These are phyloP conservation scores for Cheumatopsyche charites DNA, from an alignment of 1,140 invertebrate genomes.

Conservation along the genomic window DNA sequence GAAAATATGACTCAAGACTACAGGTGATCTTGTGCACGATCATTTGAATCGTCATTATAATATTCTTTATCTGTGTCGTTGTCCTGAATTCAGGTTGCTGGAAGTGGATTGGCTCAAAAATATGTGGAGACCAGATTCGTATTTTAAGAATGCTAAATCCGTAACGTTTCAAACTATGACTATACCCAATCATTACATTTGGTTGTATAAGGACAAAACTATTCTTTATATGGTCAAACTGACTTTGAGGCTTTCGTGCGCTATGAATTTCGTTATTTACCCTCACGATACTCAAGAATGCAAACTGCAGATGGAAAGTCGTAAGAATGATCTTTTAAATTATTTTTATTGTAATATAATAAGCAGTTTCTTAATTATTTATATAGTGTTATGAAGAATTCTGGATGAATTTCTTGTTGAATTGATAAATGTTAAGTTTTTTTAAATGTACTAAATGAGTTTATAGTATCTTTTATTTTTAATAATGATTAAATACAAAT, in stretches of 20 bases:
- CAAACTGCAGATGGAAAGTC: slow-evolving; percentile 89
- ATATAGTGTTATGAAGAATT: no score
- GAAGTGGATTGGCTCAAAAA: slow-evolving; percentile 89
- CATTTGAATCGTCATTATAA: slow-evolving; percentile 21
- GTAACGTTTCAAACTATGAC: slow-evolving; percentile 94
- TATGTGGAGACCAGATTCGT: slow-evolving; percentile 90
- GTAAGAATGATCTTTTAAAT: slow-evolving; percentile 67
- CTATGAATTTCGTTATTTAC: slow-evolving; percentile 92
- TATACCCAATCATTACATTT: slow-evolving; percentile 89
- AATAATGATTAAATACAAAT: no score
- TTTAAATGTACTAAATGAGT: no score
- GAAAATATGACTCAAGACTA: slow-evolving; percentile 93
- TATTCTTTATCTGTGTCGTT: background rate
- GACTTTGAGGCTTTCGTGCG: slow-evolving; percentile 82
- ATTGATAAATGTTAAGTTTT: no score
- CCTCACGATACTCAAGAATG: slow-evolving; percentile 91
- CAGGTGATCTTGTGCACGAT: slow-evolving; percentile 54
- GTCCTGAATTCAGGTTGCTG: slow-evolving; percentile 64
- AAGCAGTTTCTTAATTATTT: no score
- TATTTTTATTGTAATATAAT: no score
- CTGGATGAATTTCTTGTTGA: no score
- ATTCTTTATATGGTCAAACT: slow-evolving; percentile 89
- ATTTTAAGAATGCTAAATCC: slow-evolving; percentile 89
- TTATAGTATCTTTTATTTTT: no score
- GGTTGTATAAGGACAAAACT: slow-evolving; percentile 87